These are phyloP conservation scores for Onychorhynchus coronatus DNA, from an alignment of 2,113 vertebrate genomes.

Conservation along the genomic window DNA sequence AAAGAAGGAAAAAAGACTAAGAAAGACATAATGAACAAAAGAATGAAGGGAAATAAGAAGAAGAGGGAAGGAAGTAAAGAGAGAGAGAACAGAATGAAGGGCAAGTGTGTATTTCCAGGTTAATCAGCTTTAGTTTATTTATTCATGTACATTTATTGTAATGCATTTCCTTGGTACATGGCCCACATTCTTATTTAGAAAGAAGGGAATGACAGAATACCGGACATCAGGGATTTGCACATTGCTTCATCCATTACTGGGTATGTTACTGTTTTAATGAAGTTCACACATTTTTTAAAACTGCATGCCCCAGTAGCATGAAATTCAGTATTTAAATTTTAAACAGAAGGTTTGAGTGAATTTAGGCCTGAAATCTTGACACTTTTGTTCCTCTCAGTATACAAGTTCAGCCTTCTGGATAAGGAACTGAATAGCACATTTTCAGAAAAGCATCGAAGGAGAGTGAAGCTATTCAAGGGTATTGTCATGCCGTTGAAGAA, in stretches of 20 bases:
- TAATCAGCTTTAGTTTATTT: background rate
- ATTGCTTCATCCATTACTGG: background rate
- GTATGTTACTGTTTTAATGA: background rate
- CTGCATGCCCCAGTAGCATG: background rate
- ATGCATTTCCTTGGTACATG: background rate
- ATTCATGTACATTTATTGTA: background rate
- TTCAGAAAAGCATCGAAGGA: background rate
- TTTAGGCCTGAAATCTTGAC: background rate
- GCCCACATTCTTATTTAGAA: background rate
- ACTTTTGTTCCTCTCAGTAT: background rate
- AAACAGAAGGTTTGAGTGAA: slow-evolving; percentile 6
- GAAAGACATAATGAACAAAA: background rate
- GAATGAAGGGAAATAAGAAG: background rate
- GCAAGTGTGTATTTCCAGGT: background rate
- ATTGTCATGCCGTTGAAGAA: background rate
- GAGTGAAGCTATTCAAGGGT: background rate
- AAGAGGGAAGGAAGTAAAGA: background rate
- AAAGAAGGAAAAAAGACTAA: background rate
- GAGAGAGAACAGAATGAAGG: background rate
- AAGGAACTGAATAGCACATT: background rate
- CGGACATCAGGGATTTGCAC: background rate
- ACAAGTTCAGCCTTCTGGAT: background rate
- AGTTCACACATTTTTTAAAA: slow-evolving; percentile 43
- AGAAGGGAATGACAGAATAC: background rate
- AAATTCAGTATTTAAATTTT: slow-evolving; percentile 40